phyloP scores from a whole-genome alignment of 2,113 vertebrate species.

The Hiodon alosoides region DNA sequence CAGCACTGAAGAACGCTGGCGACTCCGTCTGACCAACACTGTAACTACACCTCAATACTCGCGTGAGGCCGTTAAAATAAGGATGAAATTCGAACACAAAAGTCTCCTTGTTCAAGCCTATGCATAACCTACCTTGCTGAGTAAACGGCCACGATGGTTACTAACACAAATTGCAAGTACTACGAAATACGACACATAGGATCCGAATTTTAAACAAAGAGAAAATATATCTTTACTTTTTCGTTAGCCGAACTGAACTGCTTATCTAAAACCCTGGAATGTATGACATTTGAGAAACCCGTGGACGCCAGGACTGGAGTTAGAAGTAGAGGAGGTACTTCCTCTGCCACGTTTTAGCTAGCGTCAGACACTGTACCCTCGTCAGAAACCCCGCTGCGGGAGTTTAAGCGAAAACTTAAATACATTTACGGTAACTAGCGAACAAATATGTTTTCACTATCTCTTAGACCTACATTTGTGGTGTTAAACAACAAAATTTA shows the following conservation, averaged over 20 bases:
- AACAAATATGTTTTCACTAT: too few species aligned
- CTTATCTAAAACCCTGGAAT: not conserved
- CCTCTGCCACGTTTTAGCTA: conserved; percentile 43
- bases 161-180: too few species aligned
- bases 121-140: not conserved
- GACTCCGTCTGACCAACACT: conserved; percentile 48
- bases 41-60: conserved; percentile 45
- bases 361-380: too few species aligned
- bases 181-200: too few species aligned
- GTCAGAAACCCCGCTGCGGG: too few species aligned
- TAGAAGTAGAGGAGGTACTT: conserved; percentile 29
- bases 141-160: not conserved
- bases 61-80: conserved; percentile 18
- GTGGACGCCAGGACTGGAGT: not conserved
- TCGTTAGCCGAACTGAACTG: not conserved
- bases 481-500: too few species aligned
- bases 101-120: too few species aligned
- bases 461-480: too few species aligned
- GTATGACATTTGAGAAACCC: conserved; percentile 22
- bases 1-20: conserved; percentile 52
- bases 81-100: too few species aligned
- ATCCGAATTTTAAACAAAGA: too few species aligned
- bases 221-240: not conserved
- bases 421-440: too few species aligned
- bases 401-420: too few species aligned